Percentiles rank a stretch among this genome's conserved stretches.
phyloP scores from a whole-genome alignment of 2,888 invertebrate genomes.

The Automeris io region DNA sequence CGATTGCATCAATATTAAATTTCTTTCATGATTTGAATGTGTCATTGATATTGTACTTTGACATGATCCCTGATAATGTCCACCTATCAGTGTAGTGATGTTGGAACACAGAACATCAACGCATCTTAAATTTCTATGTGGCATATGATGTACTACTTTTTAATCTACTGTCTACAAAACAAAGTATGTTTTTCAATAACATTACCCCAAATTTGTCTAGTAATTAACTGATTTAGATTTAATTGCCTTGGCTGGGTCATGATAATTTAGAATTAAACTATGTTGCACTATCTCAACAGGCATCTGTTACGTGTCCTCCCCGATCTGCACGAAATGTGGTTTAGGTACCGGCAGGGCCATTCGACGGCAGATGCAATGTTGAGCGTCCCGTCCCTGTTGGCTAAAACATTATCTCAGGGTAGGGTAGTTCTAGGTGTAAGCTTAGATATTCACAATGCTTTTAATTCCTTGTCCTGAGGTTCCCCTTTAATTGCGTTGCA shows the following conservation, averaged over 20 bases:
- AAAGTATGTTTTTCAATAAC: too few relatives aligned
- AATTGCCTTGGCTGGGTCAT: conserved; percentile 44
- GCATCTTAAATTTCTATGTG: conserved; percentile 26
- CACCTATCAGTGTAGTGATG: background rate
- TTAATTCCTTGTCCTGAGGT: too few relatives aligned
- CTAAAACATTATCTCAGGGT: too few relatives aligned
- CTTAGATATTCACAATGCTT: too few relatives aligned
- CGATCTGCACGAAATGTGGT: too few relatives aligned
- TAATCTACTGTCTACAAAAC: background rate
- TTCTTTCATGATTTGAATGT: background rate
- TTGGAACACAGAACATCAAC: conserved; percentile 3
- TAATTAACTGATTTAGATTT: conserved; percentile 55
- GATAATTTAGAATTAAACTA: conserved; percentile 55
- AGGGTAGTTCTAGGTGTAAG: too few relatives aligned
- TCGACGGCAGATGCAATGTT: too few relatives aligned
- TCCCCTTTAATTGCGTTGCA: too few relatives aligned
- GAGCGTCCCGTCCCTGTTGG: too few relatives aligned
- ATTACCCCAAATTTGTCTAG: too few relatives aligned
- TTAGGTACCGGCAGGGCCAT: too few relatives aligned
- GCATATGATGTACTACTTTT: background rate
- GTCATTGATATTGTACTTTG: background rate
- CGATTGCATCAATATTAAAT: background rate
- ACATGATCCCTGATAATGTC: background rate
- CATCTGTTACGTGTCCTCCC: too few relatives aligned
- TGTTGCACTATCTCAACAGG: conserved; percentile 19